Percentiles rank a stretch among this genome's conserved stretches.
Evolutionary conservation across 2,888 invertebrate species (phyloP).

Genomic region (Arrhopalites spinosus): DNA sequence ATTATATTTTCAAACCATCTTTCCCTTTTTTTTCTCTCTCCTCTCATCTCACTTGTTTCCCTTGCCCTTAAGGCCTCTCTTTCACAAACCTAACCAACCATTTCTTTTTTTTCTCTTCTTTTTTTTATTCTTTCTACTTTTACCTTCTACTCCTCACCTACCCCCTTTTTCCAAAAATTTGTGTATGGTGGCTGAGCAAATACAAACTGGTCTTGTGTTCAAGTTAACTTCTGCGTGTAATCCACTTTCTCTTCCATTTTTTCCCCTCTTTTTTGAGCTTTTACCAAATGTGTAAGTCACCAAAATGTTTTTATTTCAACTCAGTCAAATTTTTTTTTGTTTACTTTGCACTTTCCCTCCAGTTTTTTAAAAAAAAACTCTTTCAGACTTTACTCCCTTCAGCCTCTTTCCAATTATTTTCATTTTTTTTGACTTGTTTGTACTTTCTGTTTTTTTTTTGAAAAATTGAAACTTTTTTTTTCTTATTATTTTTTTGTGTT

Average conservation of each 20-base stretch:
- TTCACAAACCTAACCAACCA: background rate
- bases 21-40: background rate
- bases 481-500: too few species aligned
- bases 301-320: constrained; percentile 17
- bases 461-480: too few species aligned
- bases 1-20: constrained; percentile 19
- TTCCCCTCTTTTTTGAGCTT: background rate
- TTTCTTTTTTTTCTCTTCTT: background rate
- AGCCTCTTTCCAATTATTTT: background rate
- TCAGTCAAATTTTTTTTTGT: constrained; percentile 20
- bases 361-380: background rate
- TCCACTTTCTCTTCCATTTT: background rate
- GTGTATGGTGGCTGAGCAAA: background rate
- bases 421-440: too few species aligned
- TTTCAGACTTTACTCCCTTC: background rate
- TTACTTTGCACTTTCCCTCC: constrained; percentile 22
- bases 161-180: background rate
- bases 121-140: constrained; percentile 1
- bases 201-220: background rate
- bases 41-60: background rate
- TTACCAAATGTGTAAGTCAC: background rate
- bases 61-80: constrained; percentile 6
- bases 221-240: background rate
- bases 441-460: too few species aligned
- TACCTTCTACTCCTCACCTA: background rate